A percentile compares a stretch with the other conserved stretches of the same genome.
phyloP scores from a whole-genome alignment of 2,113 vertebrate genomes.

The Geococcyx californianus region DNA sequence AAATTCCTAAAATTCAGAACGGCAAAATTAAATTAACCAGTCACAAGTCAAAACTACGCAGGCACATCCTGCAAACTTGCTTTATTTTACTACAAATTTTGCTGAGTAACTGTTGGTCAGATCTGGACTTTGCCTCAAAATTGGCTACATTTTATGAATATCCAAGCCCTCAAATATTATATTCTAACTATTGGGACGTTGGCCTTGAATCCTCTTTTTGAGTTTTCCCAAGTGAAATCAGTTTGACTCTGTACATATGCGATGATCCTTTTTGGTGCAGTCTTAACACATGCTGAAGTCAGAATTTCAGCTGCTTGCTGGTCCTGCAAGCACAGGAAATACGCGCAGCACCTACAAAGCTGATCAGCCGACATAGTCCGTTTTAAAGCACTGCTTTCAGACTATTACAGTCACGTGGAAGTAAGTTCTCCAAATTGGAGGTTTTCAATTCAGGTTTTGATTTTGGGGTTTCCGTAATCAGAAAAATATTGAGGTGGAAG shows the following conservation, averaged over 20 bases:
- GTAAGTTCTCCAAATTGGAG: neutral
- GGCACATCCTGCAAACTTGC: neutral
- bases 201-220: neutral
- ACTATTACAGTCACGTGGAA: neutral
- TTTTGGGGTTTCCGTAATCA: neutral
- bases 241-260: neutral
- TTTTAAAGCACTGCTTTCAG: neutral
- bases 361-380: neutral
- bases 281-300: neutral
- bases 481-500: neutral
- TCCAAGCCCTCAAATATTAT: neutral
- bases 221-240: neutral
- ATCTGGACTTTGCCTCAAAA: neutral
- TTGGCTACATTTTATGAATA: neutral
- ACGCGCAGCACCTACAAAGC: neutral
- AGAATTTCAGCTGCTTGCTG: neutral
- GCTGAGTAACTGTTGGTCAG: neutral
- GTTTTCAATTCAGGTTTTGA: neutral
- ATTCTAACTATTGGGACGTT: rapidly evolving
- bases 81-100: neutral
- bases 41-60: neutral
- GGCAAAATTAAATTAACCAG: neutral
- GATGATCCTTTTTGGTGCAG: neutral
- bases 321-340: neutral
- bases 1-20: neutral